Conservation (phyloP, 2,888 invertebrate species). For the Dryocosmus kuriphilus region DNA sequence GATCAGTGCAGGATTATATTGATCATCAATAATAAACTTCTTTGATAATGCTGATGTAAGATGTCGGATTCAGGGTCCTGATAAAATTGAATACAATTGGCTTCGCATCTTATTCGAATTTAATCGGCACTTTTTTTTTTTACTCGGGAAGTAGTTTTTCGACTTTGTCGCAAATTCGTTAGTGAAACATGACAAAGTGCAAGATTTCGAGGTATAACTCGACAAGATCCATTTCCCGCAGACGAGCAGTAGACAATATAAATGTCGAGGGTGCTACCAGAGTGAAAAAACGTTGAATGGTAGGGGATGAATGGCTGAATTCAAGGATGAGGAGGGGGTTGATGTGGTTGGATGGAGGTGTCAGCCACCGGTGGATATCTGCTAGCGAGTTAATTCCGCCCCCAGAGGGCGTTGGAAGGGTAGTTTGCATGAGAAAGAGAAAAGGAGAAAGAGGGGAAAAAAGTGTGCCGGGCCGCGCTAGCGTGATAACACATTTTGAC, state of each 20-base stretch:
- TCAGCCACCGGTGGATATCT: slow-evolving; percentile 68
- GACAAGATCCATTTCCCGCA: slow-evolving; percentile 42
- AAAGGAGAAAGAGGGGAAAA: slow-evolving; percentile 50
- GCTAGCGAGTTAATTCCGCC: slow-evolving; percentile 76
- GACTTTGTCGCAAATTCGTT: background rate
- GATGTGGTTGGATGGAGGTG: slow-evolving; percentile 42
- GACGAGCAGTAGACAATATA: slow-evolving; percentile 55
- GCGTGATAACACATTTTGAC: slow-evolving; percentile 78
- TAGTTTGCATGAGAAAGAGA: slow-evolving; percentile 52
- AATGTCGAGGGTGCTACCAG: slow-evolving; percentile 49
- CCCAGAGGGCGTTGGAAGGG: slow-evolving; percentile 59
- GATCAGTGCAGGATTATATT: too few relatives aligned
- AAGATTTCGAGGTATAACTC: background rate
- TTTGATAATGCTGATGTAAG: too few relatives aligned
- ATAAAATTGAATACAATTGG: too few relatives aligned
- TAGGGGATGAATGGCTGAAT: slow-evolving; percentile 43
- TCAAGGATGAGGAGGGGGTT: slow-evolving; percentile 30
- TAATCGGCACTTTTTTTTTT: too few relatives aligned
- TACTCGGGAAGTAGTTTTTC: background rate
- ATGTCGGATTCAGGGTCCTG: too few relatives aligned
- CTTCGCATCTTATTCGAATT: too few relatives aligned
- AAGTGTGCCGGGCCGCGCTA: slow-evolving; percentile 64
- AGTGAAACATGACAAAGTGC: background rate
- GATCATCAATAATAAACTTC: too few relatives aligned
- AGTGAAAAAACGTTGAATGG: slow-evolving; percentile 53